Base-by-base conservation (phyloP, 2,888 invertebrate genomes). In the Rhingia rostrata region DNA sequence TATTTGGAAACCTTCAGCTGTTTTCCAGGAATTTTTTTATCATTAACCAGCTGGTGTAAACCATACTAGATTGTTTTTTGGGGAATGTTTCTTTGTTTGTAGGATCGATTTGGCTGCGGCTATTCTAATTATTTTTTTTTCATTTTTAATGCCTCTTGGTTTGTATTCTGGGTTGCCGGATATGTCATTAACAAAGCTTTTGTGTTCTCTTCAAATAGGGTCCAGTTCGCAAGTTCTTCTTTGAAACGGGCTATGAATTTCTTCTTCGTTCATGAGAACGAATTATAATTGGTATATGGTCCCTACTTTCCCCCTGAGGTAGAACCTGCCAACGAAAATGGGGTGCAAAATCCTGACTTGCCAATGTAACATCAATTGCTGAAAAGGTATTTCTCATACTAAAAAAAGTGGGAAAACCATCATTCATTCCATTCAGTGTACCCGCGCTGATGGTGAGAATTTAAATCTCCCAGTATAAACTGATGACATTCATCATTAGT, bases 51-150 rank as follows among this genome's bases (percentile, higher is more conserved):
- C 35, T 39, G 10, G 6, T 0, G 60, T 32, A 37, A 60, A 60
- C 51, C 60, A 60, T 7, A 70, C 9, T 0, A 39, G 58, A 5
- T 70, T 60, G 0, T 4, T n/a, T 6, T 39, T 58, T 9, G n/a
- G n/a, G n/a, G n/a, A n/a, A n/a, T n/a, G n/a, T n/a, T n/a, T n/a
- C n/a, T n/a, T n/a, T n/a, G 58, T 12, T 6, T 6, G 9, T 10
- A 51, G 51, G 9, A 60, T 70, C 0, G 12, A 32, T 49, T 49
- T 70, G 1, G 69, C 45, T 30, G 70, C 58, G 3, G 70, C 58
- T 6, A 33, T 41, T 60, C 60, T 70, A 1, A 51, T 51, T 10
- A 51, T 70, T 32, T n/a, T 70, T 70, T 49, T 70, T 70, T n/a
- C n/a, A 51, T 12, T 51, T 51, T 70, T 4, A 60, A 12, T 4